Conservation (phyloP, 2,888 invertebrate genomes). For the Exocentrus adspersus region DNA sequence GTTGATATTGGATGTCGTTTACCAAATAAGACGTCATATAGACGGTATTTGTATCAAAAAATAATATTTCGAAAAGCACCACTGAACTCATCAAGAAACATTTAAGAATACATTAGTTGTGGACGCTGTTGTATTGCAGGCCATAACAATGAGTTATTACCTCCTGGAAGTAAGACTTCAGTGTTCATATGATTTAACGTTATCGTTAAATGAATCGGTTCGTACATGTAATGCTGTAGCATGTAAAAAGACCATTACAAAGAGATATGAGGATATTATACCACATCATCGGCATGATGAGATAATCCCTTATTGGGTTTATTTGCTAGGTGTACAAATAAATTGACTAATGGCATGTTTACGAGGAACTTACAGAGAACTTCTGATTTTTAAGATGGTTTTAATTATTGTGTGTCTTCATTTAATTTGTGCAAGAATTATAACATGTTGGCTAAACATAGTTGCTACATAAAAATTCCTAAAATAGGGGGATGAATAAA, state of each 20-base stretch:
- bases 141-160: slow-evolving; percentile 15
- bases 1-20: too few species aligned
- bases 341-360: neutral
- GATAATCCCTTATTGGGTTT: slow-evolving; percentile 3
- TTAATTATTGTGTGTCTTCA: too few species aligned
- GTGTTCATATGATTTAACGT: slow-evolving; percentile 5
- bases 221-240: neutral
- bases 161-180: neutral
- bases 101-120: slow-evolving; percentile 17
- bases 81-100: slow-evolving; percentile 15
- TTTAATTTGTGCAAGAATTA: too few species aligned
- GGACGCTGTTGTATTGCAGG: neutral
- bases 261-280: neutral
- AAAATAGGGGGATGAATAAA: too few species aligned
- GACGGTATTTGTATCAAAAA: too few species aligned
- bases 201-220: slow-evolving; percentile 16
- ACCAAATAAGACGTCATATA: too few species aligned
- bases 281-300: neutral
- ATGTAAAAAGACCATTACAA: neutral
- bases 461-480: too few species aligned
- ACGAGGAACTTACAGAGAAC: too few species aligned
- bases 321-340: neutral
- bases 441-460: too few species aligned
- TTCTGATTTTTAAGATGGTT: too few species aligned
- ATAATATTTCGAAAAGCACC: neutral